These are phyloP conservation scores for Malurus cyaneus DNA, from an alignment of 2,113 vertebrate genomes.

Conservation along the genomic window DNA sequence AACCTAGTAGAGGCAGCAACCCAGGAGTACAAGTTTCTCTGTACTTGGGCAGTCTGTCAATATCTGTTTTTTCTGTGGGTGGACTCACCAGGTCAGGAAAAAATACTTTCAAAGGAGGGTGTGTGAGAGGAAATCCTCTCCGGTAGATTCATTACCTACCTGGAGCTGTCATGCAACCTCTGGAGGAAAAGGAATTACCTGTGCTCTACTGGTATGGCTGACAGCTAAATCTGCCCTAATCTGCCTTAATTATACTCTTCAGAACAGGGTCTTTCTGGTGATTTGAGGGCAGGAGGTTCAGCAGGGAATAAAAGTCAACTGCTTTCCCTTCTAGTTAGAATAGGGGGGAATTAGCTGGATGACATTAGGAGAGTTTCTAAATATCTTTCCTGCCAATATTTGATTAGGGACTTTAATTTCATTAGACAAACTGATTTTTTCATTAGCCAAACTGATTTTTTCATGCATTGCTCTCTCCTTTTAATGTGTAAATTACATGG, in stretches of 20 bases:
- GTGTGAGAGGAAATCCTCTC: not conserved
- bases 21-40: not conserved
- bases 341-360: constrained; percentile 58
- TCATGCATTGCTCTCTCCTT: constrained; percentile 77
- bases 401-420: constrained; percentile 83
- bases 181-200: constrained; percentile 22
- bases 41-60: not conserved
- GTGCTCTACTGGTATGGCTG: not conserved
- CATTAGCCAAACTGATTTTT: constrained; percentile 77
- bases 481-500: constrained; percentile 83
- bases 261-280: constrained; percentile 59
- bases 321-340: constrained; percentile 57
- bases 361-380: constrained; percentile 72
- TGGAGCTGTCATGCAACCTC: not conserved
- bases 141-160: not conserved
- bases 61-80: not conserved
- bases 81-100: not conserved
- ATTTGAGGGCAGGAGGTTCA: constrained; percentile 67
- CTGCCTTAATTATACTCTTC: constrained; percentile 63
- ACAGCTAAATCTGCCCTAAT: constrained; percentile 57
- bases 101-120: not conserved
- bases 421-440: constrained; percentile 80
- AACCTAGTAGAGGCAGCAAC: fast-evolving
- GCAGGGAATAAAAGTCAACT: constrained; percentile 68
- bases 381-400: constrained; percentile 80